phyloP scores from a whole-genome alignment of 30 jellyfish, hydroid and myxozoan species.

The Cassiopea xamachana region DNA sequence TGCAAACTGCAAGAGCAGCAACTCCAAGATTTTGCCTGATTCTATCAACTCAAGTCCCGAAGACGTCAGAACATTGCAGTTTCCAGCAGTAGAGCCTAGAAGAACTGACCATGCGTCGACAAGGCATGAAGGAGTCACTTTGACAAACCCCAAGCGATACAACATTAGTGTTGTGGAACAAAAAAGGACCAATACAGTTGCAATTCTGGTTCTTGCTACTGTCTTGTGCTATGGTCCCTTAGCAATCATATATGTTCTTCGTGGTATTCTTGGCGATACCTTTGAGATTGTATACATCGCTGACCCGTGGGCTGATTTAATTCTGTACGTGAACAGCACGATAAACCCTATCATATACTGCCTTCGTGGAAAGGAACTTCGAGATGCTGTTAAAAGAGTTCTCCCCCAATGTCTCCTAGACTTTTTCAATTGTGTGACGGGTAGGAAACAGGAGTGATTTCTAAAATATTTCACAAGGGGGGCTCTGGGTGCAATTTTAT shows the following conservation, averaged over 20 bases:
- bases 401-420: not conserved
- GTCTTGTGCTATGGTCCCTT: constrained; percentile 52
- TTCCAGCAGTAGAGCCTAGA: not conserved
- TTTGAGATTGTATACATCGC: constrained; percentile 25
- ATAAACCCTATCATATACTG: constrained; percentile 64
- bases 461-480: not conserved
- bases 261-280: constrained; percentile 43
- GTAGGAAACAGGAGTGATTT: not conserved
- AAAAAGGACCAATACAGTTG: constrained; percentile 34
- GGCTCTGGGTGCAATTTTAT: not conserved
- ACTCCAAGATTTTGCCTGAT: not conserved
- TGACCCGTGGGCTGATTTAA: constrained; percentile 63
- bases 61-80: not conserved
- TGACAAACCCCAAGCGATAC: not conserved
- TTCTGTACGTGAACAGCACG: constrained; percentile 34
- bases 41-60: not conserved
- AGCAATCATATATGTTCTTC: constrained; percentile 19
- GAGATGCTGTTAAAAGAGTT: constrained; percentile 7
- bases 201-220: constrained; percentile 11
- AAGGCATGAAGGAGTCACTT: not conserved
- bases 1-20: not conserved
- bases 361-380: constrained; percentile 31
- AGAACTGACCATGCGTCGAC: not conserved
- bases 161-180: constrained; percentile 3
- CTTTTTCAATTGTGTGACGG: not conserved